Evolutionary conservation across 1,140 invertebrate genomes (phyloP).

Genomic region (Drosophila chauvacae): DNA sequence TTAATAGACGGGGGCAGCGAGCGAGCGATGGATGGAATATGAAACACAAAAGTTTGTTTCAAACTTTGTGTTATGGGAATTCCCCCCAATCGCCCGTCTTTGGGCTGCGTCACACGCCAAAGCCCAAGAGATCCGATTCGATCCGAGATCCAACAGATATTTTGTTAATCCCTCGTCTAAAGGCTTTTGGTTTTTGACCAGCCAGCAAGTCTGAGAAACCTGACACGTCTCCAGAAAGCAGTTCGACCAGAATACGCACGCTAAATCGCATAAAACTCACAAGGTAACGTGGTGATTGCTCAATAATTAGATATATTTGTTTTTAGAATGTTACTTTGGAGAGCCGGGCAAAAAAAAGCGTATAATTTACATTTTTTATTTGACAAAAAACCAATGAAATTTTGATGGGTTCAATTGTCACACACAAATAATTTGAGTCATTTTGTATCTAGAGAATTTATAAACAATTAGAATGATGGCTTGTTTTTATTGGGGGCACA

Average conservation of each 20-base stretch:
- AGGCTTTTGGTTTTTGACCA: slow-evolving; percentile 2
- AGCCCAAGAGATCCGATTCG: too few relatives aligned
- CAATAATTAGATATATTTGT: slow-evolving; percentile 30
- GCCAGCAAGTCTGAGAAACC: slow-evolving; percentile 39
- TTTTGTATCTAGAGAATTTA: slow-evolving; percentile 3
- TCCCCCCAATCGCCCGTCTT: slow-evolving; percentile 49
- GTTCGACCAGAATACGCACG: slow-evolving; percentile 21
- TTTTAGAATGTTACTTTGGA: not conserved
- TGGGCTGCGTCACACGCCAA: slow-evolving; percentile 63
- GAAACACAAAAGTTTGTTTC: slow-evolving; percentile 66
- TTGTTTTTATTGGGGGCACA: slow-evolving; percentile 12
- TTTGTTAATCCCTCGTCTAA: slow-evolving; percentile 17
- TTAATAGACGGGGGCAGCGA: slow-evolving; percentile 37
- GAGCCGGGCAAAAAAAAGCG: not conserved
- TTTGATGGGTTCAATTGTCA: slow-evolving; percentile 32
- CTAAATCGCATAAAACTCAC: slow-evolving; percentile 1
- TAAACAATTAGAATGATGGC: slow-evolving; percentile 10
- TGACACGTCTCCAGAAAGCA: slow-evolving; percentile 35
- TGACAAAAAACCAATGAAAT: slow-evolving; percentile 3
- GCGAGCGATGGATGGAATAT: slow-evolving; percentile 48
- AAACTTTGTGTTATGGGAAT: slow-evolving; percentile 70
- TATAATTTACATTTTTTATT: slow-evolving; percentile 7
- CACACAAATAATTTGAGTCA: slow-evolving; percentile 20
- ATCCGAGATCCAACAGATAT: slow-evolving; percentile 14
- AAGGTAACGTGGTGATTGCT: slow-evolving; percentile 23